phyloP scores from a whole-genome alignment of 2,888 invertebrate genomes.

The Nezara viridula region DNA sequence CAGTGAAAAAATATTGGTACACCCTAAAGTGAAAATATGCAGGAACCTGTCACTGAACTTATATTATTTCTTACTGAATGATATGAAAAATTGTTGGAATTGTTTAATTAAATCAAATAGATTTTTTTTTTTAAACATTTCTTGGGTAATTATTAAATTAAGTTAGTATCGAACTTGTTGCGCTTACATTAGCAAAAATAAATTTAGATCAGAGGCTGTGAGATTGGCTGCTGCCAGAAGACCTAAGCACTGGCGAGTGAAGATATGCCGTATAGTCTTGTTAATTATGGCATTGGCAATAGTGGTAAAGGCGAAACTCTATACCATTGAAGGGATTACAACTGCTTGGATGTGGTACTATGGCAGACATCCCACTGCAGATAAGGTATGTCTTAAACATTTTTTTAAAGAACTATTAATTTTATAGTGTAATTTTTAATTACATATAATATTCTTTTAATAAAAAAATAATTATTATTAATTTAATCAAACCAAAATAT shows the following conservation, averaged over 20 bases:
- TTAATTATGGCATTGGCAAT: slow-evolving; percentile 31
- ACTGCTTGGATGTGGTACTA: slow-evolving; percentile 62
- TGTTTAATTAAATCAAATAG: neutral
- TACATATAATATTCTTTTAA: too few species aligned
- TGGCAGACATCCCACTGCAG: slow-evolving; percentile 56
- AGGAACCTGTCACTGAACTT: neutral
- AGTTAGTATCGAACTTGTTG: too few species aligned
- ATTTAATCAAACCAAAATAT: neutral
- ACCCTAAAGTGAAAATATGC: neutral
- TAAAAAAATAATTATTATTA: too few species aligned
- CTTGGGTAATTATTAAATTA: too few species aligned
- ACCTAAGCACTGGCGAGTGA: slow-evolving; percentile 51
- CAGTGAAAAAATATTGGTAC: too few species aligned
- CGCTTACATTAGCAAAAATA: neutral
- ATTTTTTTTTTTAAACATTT: too few species aligned
- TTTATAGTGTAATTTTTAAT: too few species aligned
- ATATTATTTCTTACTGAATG: neutral
- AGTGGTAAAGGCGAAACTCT: slow-evolving; percentile 60
- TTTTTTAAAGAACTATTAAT: neutral
- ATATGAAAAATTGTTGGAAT: neutral
- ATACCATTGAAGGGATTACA: slow-evolving; percentile 62
- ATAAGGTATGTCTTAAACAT: slow-evolving; percentile 61
- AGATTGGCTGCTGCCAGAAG: slow-evolving; percentile 59
- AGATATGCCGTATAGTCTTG: slow-evolving; percentile 21
- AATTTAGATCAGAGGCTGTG: slow-evolving; percentile 56